These are phyloP conservation scores for Alethe diademata DNA, from an alignment of 2,113 vertebrate species.

Conservation along the genomic window DNA sequence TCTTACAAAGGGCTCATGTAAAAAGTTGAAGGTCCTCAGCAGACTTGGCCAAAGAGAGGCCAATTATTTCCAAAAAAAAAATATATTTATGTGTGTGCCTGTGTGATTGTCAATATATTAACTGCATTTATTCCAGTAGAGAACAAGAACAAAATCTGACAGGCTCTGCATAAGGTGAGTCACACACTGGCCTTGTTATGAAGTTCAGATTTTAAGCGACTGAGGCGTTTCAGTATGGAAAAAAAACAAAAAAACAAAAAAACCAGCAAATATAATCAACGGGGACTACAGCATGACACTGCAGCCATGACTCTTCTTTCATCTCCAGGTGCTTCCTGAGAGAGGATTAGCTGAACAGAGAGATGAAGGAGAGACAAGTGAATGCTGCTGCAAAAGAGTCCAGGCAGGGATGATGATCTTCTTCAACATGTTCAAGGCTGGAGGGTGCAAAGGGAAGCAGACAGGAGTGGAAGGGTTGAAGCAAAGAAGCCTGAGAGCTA, in stretches of 20 bases:
- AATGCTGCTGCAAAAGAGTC: neutral
- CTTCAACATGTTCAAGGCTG: neutral
- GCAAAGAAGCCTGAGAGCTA: neutral
- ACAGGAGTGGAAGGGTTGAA: neutral
- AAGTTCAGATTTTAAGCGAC: neutral
- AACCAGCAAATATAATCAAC: neutral
- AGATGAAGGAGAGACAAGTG: neutral
- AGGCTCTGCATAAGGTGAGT: neutral
- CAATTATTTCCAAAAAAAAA: neutral
- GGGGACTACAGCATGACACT: neutral
- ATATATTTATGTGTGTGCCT: fast-evolving
- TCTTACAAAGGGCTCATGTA: neutral
- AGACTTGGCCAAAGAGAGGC: neutral
- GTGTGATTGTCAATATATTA: neutral
- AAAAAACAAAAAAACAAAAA: neutral
- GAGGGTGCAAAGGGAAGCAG: neutral
- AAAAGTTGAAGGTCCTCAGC: neutral
- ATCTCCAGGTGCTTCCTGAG: neutral
- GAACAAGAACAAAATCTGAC: neutral
- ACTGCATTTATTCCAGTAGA: neutral
- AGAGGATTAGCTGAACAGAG: neutral
- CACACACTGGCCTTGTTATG: neutral
- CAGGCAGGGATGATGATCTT: neutral
- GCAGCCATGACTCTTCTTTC: neutral
- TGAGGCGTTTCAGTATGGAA: neutral